Conservation (phyloP, 2,888 invertebrate genomes). For the Cantharis lateralis region DNA sequence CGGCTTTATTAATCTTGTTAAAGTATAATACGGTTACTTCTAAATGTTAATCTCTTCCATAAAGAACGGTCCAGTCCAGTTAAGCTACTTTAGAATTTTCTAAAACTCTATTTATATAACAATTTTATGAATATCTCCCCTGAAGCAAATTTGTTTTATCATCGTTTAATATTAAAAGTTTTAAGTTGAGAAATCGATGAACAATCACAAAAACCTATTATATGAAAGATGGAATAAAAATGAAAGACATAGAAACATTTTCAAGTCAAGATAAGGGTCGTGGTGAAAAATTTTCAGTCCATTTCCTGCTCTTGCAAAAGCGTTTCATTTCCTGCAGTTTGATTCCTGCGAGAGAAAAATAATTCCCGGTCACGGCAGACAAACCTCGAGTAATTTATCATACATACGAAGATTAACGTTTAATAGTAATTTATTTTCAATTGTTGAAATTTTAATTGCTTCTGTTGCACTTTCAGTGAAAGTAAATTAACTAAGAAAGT, state of each 20-base stretch:
- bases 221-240: constrained; percentile 35
- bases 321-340: constrained; percentile 51
- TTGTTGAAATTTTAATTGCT: neutral
- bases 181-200: constrained; percentile 18
- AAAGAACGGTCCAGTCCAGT: constrained; percentile 12
- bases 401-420: constrained; percentile 26
- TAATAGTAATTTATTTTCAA: constrained; percentile 6
- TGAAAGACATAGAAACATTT: constrained; percentile 44
- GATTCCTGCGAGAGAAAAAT: constrained; percentile 43
- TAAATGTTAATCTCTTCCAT: constrained; percentile 27
- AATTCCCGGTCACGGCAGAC: constrained; percentile 35
- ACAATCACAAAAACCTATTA: constrained; percentile 34
- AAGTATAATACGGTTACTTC: constrained; percentile 23
- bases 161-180: constrained; percentile 1
- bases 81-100: constrained; percentile 23
- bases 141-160: neutral
- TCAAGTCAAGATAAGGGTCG: constrained; percentile 46
- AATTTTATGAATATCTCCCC: constrained; percentile 18
- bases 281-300: constrained; percentile 47
- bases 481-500: neutral
- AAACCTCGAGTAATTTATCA: constrained; percentile 29
- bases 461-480: neutral
- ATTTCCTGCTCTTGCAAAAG: constrained; percentile 47
- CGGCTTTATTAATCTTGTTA: constrained; percentile 26
- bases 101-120: constrained; percentile 22